Base-by-base conservation (phyloP, 2,113 vertebrate genomes). In the Tiliqua scincoides region DNA sequence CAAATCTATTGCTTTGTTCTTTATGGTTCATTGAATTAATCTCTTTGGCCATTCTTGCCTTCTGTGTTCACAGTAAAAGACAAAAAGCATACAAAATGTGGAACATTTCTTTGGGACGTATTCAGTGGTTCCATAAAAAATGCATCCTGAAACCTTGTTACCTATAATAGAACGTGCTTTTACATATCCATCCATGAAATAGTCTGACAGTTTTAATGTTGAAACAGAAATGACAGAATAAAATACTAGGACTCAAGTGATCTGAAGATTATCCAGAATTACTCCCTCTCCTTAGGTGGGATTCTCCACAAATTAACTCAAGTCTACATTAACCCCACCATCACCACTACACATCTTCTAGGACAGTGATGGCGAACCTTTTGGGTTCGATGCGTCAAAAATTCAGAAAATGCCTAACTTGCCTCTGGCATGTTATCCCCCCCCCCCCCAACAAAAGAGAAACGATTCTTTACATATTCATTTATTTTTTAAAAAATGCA, bases 141-240 rank as follows among this genome's bases (percentile, higher is more conserved):
- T 85, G 72, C 65, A 88, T 85, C 48, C 76, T 85, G 76, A 85
- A 85, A 88, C 61, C 87, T 80, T 80, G 82, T 84, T 84, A 85
- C 77, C 73, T 84, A 43, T 77, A 85, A 88, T 72, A 85, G 82
- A 84, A 80, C 70, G 20, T 65, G 77, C 87, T 80, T 85, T 84
- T 81, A 85, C 82, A 79, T 74, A 84, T 74, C 83, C 77, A 84
- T 67, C 87, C 87, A 85, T 84, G 71, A 84, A 84, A 88, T 40
- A 54, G 65, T 37, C 82, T 83, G 82, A 83, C 82, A 78, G 74
- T 72, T 37, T 88, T 67, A 21, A 40, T 74, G 85, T 80, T 77
- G 72, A 80, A 79, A 80, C 61, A 80, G 43, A 61, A 72, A 74
- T 63, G 67, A 65, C 17, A 74, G 57, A 81, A 74, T 63, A 86